Evolutionary conservation across 1,140 invertebrate genomes (phyloP).

Genomic region (Argopecten irradians): DNA sequence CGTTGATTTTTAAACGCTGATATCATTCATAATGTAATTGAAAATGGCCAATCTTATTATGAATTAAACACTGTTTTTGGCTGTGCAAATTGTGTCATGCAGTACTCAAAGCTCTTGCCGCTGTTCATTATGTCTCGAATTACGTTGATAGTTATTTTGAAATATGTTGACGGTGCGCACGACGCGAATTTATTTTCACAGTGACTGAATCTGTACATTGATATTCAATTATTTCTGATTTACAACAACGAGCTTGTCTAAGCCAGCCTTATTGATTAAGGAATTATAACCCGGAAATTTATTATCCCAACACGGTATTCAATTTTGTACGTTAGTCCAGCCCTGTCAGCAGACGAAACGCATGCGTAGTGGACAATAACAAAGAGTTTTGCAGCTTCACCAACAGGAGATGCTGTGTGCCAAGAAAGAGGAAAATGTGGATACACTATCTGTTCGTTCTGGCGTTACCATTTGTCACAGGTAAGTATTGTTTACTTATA

Average conservation of each 20-base stretch:
- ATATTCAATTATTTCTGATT: constrained; percentile 1
- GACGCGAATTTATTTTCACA: not conserved
- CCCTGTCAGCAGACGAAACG: not conserved
- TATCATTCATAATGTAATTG: too few species aligned
- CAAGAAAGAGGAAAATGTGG: not conserved
- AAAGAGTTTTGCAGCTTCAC: constrained; percentile 7
- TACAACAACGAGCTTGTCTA: not conserved
- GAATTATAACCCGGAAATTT: not conserved
- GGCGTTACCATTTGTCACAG: not conserved
- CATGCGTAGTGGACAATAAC: not conserved
- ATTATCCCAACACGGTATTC: not conserved
- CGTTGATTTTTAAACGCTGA: too few species aligned
- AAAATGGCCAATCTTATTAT: too few species aligned
- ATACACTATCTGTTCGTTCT: not conserved
- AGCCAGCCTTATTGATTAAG: not conserved
- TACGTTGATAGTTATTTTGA: too few species aligned
- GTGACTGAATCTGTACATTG: not conserved
- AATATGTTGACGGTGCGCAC: not conserved
- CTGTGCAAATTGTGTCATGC: too few species aligned
- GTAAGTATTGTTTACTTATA: not conserved
- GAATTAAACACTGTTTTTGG: too few species aligned
- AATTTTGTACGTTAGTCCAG: not conserved
- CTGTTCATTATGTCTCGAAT: too few species aligned
- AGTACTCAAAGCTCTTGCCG: too few species aligned
- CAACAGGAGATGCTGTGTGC: not conserved